These are phyloP conservation scores for Xestoiulus laeticollis DNA, from an alignment of 2,888 invertebrate genomes.

Conservation along the genomic window DNA sequence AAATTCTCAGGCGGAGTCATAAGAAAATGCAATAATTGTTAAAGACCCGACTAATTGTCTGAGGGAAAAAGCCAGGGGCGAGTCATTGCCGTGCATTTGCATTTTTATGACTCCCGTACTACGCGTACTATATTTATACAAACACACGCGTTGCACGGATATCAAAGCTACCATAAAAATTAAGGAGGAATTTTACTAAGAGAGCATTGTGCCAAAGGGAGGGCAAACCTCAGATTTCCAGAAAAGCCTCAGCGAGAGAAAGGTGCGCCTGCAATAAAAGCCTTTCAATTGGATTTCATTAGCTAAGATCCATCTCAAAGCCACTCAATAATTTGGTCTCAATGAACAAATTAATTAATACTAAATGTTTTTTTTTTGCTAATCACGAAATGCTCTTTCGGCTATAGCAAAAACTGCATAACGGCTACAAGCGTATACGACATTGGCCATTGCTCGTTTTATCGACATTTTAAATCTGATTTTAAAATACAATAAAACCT, in stretches of 20 bases:
- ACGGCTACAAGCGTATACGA: too few relatives aligned
- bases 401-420: too few relatives aligned
- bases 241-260: background rate
- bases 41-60: slow-evolving; percentile 23
- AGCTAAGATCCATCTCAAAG: background rate
- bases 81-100: background rate
- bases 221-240: slow-evolving; percentile 25
- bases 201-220: background rate
- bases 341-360: background rate
- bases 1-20: slow-evolving; percentile 27
- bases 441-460: too few relatives aligned
- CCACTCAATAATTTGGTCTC: background rate
- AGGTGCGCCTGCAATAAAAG: background rate
- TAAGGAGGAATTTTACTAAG: slow-evolving; percentile 29
- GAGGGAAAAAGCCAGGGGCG: slow-evolving; percentile 34
- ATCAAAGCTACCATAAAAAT: slow-evolving; percentile 28
- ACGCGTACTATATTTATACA: background rate
- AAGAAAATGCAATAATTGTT: slow-evolving; percentile 37
- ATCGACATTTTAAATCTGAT: too few relatives aligned
- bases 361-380: background rate
- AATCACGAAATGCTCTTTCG: background rate
- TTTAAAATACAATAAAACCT: too few relatives aligned
- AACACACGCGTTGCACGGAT: background rate
- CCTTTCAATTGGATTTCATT: background rate
- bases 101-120: background rate